A percentile compares a stretch with the other conserved stretches of the same genome.
These are phyloP conservation scores for Lutraria lutraria DNA, from an alignment of 2,888 invertebrate genomes.

Conservation along the genomic window DNA sequence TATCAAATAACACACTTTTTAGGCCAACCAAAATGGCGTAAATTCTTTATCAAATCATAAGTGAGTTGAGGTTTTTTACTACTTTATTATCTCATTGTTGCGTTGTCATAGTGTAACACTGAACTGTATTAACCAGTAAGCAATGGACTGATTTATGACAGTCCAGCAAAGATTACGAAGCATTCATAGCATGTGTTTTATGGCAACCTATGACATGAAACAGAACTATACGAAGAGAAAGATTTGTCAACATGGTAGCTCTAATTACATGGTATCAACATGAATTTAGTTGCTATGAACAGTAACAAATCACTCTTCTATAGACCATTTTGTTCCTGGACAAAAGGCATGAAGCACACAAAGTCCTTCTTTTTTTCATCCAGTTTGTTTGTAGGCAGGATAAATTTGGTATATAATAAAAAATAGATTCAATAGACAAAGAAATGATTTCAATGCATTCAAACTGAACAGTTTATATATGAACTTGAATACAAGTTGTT, in stretches of 20 bases:
- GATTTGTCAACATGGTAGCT: constrained; percentile 1
- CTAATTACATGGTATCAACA: neutral
- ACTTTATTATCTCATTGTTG: neutral
- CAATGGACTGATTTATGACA: constrained; percentile 19
- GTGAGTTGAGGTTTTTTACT: neutral
- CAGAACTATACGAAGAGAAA: neutral
- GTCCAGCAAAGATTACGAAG: constrained; percentile 25
- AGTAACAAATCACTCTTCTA: constrained; percentile 13
- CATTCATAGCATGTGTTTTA: constrained; percentile 17
- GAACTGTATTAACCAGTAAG: neutral
- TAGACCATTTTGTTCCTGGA: neutral
- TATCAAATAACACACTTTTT: too few relatives aligned
- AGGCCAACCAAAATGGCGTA: too few relatives aligned
- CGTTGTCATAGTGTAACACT: neutral
- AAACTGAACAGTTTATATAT: neutral
- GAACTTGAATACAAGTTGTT: neutral
- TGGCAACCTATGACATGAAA: neutral
- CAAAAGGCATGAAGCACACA: neutral
- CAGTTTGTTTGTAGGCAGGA: neutral
- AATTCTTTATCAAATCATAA: neutral
- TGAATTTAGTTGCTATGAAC: neutral
- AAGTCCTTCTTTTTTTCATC: constrained; percentile 6
- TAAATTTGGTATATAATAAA: neutral
- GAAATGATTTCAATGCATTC: neutral
- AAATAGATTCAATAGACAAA: neutral